Base-by-base conservation (phyloP, 2,797 vertebrate species). In the Tangara arthus region DNA sequence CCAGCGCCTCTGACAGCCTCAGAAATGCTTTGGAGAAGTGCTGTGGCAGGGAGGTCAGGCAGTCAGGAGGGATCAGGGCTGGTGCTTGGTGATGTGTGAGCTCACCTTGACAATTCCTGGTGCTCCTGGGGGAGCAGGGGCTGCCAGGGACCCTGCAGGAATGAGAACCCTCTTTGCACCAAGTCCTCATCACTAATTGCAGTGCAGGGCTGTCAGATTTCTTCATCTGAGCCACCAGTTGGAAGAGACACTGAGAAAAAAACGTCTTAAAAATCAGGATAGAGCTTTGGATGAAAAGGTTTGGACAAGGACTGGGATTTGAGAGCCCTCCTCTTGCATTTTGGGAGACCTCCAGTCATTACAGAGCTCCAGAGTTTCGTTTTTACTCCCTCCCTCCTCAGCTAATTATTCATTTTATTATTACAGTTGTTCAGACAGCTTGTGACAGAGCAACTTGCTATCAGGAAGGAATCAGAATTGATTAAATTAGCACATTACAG, bases 381-480 rank as follows among this genome's bases (percentile, higher is more conserved):
- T 49, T 82, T 86, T 46, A 39, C 53, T 90, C 44, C 52, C 37
- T 72, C 26, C 41, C 18, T 76, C 11, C 69, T 79, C 52, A 34
- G 19, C 18, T 87, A 61, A 68, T 91, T 61, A 87, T 78, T 86
- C 1, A 1, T 37, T 81, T 91, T 88, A 66, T 86, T 92, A 75
- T 90, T 95, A 60, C 37, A 93, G 63, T n/a, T 24, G 63, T 42
- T 91, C 70, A 82, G 60, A 57, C 14, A 50, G 57, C 72, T 91
- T 91, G 50, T 75, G 53, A 87, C 17, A 39, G 89, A 81, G 32
- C 57, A 87, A 32, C 63, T 87, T 10, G 59, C 63, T 78, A 19
- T 63, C 63, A 86, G 87, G 85, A 95, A 79, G 91, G 78, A 86
- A 95, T 91, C 79, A 72, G 42, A 93, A 89, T 15, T 91, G 32